Evolutionary conservation across 2,113 vertebrate species (phyloP), one percentile per base, ranked within the genome.

Genomic region (Benitochromis conjunctus): DNA sequence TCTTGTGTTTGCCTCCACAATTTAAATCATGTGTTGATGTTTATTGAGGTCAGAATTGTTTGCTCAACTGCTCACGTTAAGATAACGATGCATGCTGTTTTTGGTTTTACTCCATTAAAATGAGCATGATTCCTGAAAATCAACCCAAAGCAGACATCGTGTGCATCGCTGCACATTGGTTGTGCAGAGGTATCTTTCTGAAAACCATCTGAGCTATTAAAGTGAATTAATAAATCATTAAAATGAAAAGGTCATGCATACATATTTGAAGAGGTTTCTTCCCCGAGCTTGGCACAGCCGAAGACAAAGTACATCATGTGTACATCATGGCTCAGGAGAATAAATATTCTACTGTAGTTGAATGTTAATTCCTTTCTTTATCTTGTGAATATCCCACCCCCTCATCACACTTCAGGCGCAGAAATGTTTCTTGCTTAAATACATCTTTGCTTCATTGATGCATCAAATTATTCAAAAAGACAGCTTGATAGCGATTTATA

Each of bases 251-350:
- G 69, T 31, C 6, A 1, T 2, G 0, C 16, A 51, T 7, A 76
- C 24, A 31, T 76, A 76, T 76, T 76, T 76, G 69, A 76, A 76
- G 66, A 74, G 9, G 26, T 31, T 51, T 51, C 26, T 51, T 51
- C 26, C 9, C 69, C 14, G 19, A 51, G 69, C 16, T 12, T 51
- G 69, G 10, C 24, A 0, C 43, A 76, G 3, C 26, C 2, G 4
- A 76, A 76, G 71, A 53, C 10, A 53, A 76, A 34, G 46, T 34
- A 53, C 26, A 76, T 76, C 26, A 31, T 76, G 26, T 76, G 46
- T 76, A n/a, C 18, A 66, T 66, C 19, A 8, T 53, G 46, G 1
- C 71, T 53, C 43, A 11, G 24, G 26, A 51, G 69, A 31, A 5
- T 51, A 31, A 48, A 51, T n/a, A n/a, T 51, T n/a, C 10, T 26